Conservation (phyloP, 2,888 invertebrate species). For the Amorpha juglandis region DNA sequence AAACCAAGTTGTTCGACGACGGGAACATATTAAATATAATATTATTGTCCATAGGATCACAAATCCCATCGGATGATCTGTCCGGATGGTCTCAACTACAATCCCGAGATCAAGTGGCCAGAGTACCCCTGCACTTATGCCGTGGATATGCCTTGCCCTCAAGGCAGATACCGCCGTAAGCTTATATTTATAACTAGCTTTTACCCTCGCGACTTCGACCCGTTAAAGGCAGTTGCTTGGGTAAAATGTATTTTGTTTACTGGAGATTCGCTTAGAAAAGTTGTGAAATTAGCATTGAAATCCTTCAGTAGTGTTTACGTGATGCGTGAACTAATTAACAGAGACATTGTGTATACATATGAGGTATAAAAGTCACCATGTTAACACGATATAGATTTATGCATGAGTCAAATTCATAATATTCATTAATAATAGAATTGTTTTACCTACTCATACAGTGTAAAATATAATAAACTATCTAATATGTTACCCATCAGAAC, state of each 20-base stretch:
- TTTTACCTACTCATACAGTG: no score
- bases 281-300: no score
- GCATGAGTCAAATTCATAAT: no score
- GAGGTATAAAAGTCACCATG: no score
- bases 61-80: constrained; percentile 87
- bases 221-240: no score
- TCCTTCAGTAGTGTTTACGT: not conserved
- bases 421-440: no score
- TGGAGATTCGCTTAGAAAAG: no score
- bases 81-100: constrained; percentile 91
- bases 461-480: not conserved
- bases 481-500: constrained; percentile 71
- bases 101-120: constrained; percentile 85
- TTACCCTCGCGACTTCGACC: no score
- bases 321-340: not conserved
- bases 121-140: constrained; percentile 92
- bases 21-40: constrained; percentile 65
- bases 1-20: not conserved
- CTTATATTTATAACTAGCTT: constrained; percentile 34
- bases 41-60: constrained; percentile 74
- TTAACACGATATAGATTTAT: no score
- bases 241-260: no score
- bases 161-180: constrained; percentile 86
- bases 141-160: constrained; percentile 89
- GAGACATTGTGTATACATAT: no score